A percentile compares a stretch with the other conserved stretches of the same genome.
phyloP scores from a whole-genome alignment of 2,113 vertebrate species.

The Mandrillus leucophaeus region DNA sequence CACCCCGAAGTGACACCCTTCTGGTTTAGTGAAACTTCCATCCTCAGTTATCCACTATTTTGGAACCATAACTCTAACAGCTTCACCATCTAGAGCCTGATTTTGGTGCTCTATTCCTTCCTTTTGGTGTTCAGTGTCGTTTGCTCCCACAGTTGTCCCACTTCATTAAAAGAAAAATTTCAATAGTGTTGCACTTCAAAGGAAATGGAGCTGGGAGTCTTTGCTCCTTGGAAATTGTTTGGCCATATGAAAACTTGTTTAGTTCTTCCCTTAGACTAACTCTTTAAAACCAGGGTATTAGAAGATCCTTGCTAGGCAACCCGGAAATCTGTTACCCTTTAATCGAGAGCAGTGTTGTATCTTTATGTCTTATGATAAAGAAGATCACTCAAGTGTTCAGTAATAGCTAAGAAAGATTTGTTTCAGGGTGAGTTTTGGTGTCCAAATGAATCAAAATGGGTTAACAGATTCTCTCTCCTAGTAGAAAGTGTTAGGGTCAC shows the following conservation, averaged over 20 bases:
- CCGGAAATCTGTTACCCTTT: not conserved
- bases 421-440: not conserved
- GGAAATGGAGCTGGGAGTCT: not conserved
- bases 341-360: not conserved
- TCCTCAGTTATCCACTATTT: not conserved
- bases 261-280: not conserved
- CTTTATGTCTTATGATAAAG: not conserved
- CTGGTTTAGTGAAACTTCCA: not conserved
- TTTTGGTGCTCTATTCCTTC: not conserved
- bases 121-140: not conserved
- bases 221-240: not conserved
- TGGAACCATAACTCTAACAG: not conserved
- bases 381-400: not conserved
- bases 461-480: not conserved
- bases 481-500: not conserved
- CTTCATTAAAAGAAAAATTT: not conserved
- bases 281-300: not conserved
- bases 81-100: not conserved
- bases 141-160: not conserved
- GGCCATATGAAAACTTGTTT: not conserved
- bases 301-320: not conserved
- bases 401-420: not conserved
- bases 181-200: not conserved
- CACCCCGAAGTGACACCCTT: not conserved
- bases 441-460: not conserved